Evolutionary conservation across 2,113 vertebrate genomes (phyloP).

Genomic region (Apeltes quadracus): DNA sequence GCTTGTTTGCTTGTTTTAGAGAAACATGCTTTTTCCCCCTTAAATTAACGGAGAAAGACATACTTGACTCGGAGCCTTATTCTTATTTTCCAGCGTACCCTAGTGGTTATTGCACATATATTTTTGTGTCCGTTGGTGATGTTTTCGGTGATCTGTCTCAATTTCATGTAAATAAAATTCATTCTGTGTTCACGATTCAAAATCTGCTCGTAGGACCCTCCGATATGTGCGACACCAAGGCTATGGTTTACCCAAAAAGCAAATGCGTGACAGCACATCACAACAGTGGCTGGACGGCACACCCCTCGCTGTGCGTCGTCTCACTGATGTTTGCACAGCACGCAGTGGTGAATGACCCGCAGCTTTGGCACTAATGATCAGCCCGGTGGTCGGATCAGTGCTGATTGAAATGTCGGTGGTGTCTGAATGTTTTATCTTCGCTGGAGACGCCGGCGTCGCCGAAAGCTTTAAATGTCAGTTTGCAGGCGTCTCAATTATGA

Average conservation of each 20-base stretch:
- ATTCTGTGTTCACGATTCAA: constrained; percentile 9
- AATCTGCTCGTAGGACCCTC: constrained; percentile 3
- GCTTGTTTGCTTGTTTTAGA: too few species aligned
- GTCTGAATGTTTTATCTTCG: constrained; percentile 45
- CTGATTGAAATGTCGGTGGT: constrained; percentile 42
- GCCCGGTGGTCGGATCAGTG: constrained; percentile 31
- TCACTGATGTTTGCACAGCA: constrained; percentile 54
- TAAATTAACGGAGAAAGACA: too few species aligned
- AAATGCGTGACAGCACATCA: constrained; percentile 34
- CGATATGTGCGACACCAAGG: constrained; percentile 31
- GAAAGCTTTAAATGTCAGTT: constrained; percentile 37
- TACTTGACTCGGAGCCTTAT: too few species aligned
- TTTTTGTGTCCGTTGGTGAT: too few species aligned
- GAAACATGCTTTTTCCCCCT: too few species aligned
- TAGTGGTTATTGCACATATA: too few species aligned
- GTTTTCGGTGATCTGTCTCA: constrained; percentile 9
- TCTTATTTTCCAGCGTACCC: too few species aligned
- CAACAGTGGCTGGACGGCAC: background rate
- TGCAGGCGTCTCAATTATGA: constrained; percentile 38
- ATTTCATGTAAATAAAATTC: constrained; percentile 29
- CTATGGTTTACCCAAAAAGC: background rate
- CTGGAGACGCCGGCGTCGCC: constrained; percentile 7
- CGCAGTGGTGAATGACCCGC: constrained; percentile 55
- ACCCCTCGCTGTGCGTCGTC: background rate
- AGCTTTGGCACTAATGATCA: constrained; percentile 24